A percentile compares a stretch with the other conserved stretches of the same genome.
Conservation (phyloP, 2,888 invertebrate species). For the Idaea straminata region DNA sequence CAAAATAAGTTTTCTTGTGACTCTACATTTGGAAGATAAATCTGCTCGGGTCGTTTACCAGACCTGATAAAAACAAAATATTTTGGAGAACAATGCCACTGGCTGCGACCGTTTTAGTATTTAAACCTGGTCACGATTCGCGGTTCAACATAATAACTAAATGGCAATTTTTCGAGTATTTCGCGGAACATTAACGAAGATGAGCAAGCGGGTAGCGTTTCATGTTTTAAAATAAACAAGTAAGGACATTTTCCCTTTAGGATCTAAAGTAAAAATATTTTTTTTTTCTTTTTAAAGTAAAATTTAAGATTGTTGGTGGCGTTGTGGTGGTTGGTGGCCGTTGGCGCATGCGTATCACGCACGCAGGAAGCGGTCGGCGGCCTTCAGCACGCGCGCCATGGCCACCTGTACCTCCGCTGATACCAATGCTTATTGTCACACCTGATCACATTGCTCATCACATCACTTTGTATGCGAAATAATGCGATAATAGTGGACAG, state of each 20-base stretch:
- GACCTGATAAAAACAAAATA: conserved; percentile 41
- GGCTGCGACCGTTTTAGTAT: conserved; percentile 36
- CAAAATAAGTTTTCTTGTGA: background rate
- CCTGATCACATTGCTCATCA: conserved; percentile 33
- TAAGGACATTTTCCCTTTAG: conserved; percentile 17
- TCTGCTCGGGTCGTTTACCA: background rate
- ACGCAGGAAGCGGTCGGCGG: conserved; percentile 71
- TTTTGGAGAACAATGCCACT: conserved; percentile 42
- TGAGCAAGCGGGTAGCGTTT: background rate
- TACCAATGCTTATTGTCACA: conserved; percentile 53
- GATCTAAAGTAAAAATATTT: background rate
- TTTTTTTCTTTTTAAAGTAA: background rate
- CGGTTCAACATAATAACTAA: conserved; percentile 42
- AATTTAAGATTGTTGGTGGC: conserved; percentile 8
- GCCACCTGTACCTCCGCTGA: conserved; percentile 49
- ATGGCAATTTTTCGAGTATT: conserved; percentile 42
- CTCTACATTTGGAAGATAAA: background rate
- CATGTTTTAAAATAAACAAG: conserved; percentile 10
- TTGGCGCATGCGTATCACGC: conserved; percentile 70
- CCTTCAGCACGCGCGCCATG: conserved; percentile 72
- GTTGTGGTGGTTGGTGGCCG: conserved; percentile 16
- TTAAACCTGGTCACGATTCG: conserved; percentile 60
- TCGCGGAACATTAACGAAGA: conserved; percentile 38
- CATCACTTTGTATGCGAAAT: conserved; percentile 28
- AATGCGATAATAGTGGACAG: background rate